Percentiles rank a stretch among this genome's conserved stretches.
These are phyloP conservation scores for Margaritifera margaritifera DNA, from an alignment of 2,888 invertebrate genomes.

Conservation along the genomic window DNA sequence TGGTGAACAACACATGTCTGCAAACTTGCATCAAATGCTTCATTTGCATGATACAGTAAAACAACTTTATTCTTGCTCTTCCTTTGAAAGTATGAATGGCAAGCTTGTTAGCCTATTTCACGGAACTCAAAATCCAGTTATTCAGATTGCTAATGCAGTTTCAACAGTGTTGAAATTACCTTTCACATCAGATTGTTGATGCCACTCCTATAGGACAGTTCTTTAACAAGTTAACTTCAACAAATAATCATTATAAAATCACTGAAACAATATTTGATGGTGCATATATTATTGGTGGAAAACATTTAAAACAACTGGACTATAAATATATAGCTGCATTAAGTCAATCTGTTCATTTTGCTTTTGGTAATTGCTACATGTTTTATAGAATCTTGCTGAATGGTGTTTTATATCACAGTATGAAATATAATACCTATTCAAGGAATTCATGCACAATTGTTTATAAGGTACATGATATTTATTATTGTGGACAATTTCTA, in stretches of 20 bases:
- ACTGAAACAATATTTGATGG: conserved; percentile 12
- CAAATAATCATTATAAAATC: conserved; percentile 13
- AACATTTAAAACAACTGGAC: neutral
- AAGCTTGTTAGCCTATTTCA: conserved; percentile 26
- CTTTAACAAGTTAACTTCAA: conserved; percentile 9
- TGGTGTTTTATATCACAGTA: too few species aligned
- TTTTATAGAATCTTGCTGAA: too few species aligned
- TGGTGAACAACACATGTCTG: conserved; percentile 29
- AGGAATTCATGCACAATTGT: too few species aligned
- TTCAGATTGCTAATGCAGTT: conserved; percentile 28
- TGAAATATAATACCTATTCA: too few species aligned
- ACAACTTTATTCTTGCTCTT: conserved; percentile 24
- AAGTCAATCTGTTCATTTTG: too few species aligned
- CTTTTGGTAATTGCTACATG: too few species aligned
- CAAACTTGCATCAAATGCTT: conserved; percentile 29
- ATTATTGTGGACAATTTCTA: too few species aligned
- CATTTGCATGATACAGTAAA: conserved; percentile 23
- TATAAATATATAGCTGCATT: too few species aligned
- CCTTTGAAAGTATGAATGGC: conserved; percentile 34
- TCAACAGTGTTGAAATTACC: conserved; percentile 21
- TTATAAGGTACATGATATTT: too few species aligned
- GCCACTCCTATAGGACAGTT: conserved; percentile 6
- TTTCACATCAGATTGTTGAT: conserved; percentile 5
- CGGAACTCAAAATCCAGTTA: conserved; percentile 24
- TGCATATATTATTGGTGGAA: conserved; percentile 11